Percentiles rank a stretch among this genome's conserved stretches.
These are phyloP conservation scores for Pheosia tremula DNA, from an alignment of 2,888 invertebrate species.

Conservation along the genomic window DNA sequence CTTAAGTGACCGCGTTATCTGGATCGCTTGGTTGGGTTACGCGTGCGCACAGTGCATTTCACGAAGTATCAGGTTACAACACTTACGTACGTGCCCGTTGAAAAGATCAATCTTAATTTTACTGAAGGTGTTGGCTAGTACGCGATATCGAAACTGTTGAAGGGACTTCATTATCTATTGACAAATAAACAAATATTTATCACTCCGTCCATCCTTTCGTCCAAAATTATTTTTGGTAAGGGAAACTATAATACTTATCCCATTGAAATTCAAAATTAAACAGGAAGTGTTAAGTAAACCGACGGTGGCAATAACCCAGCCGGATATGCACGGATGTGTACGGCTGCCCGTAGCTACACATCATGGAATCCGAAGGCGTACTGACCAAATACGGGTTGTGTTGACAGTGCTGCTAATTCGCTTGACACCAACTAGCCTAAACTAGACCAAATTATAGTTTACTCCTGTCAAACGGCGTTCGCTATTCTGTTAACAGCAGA, in stretches of 20 bases:
- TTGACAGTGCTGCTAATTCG: conserved; percentile 35
- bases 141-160: too few relatives aligned
- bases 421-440: too few relatives aligned
- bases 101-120: background rate
- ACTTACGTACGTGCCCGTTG: background rate
- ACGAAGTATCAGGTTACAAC: conserved; percentile 27
- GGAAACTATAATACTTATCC: conserved; percentile 21
- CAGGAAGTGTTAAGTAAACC: conserved; percentile 64
- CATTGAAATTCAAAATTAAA: conserved; percentile 37
- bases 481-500: too few relatives aligned
- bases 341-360: conserved; percentile 46
- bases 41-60: conserved; percentile 27
- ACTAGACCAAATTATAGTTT: too few relatives aligned
- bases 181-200: too few relatives aligned
- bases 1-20: conserved; percentile 32
- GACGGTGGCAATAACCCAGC: conserved; percentile 55
- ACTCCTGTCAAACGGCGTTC: too few relatives aligned
- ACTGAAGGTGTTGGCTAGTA: too few relatives aligned
- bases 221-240: conserved; percentile 10
- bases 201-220: background rate
- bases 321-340: conserved; percentile 55
- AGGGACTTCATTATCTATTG: too few relatives aligned
- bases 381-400: conserved; percentile 39
- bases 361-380: conserved; percentile 32
- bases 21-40: conserved; percentile 10